Evolutionary conservation across 1,140 invertebrate genomes (phyloP), one percentile per base, ranked within the genome.

Genomic region (Bombus polaris): DNA sequence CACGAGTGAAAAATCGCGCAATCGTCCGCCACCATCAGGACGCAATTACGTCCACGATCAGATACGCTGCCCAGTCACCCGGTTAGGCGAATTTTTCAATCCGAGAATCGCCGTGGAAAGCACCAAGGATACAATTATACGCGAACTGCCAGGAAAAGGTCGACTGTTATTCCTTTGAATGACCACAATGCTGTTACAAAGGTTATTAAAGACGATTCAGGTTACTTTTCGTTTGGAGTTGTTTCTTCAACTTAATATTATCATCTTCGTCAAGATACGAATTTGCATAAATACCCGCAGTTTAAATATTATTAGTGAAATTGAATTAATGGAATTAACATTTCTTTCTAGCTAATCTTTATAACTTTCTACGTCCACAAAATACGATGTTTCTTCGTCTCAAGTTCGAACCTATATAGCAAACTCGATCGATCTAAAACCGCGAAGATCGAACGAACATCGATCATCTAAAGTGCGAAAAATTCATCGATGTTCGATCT

Each of bases 21-120:
- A 74, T 74, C 74, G 81, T 66, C 62, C 59, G 44, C 25, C 72
- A 53, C 59, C 81, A 68, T 77, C 65, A 37, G 47, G 18, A 59
- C 65, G 44, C 42, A 80, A 80, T 80, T 80, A 70, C 77, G 22
- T 42, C n/a, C 77, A 37, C 78, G 65, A 80, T 70, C 78, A 70
- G 77, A 80, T 80, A 79, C 62, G 77, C n/a, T 44, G 62, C 65
- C 77, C 65, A 70, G 65, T 80, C 78, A 70, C 78, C 65, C 8
- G 78, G 35, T 80, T 80, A 42, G 25, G 32, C 66, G 44, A 47
- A 80, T 70, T 80, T 80, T 80, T 80, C 44, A 37, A 32, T 8
- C 35, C 13, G 78, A 80, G 47, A 62, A 80, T 70, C 78, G 78
- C 15, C 44, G 44, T 70, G 65, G 44, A 70, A 80, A 79, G n/a